Conservation (phyloP, 1,140 invertebrate species). For the Leptinotarsa lineolata region DNA sequence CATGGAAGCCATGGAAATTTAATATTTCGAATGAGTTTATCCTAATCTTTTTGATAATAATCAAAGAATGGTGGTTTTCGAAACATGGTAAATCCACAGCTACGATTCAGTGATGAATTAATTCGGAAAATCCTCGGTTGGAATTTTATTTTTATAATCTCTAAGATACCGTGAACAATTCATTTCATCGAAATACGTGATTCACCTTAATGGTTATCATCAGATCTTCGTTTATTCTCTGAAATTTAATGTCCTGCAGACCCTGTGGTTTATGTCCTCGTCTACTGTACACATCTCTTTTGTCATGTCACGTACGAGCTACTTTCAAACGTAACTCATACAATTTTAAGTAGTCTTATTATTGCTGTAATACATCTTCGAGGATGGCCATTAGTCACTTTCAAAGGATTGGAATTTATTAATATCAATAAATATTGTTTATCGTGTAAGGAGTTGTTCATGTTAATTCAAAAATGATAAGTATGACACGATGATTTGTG, state of each 20-base stretch:
- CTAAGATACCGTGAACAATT: no score
- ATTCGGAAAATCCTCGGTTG: no score
- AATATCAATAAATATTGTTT: slow-evolving; percentile 25
- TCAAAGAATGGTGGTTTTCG: no score
- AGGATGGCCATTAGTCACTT: slow-evolving; percentile 24
- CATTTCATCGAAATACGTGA: no score
- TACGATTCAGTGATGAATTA: no score
- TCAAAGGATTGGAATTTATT: slow-evolving; percentile 24
- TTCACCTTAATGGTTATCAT: slow-evolving; percentile 1
- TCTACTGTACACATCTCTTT: slow-evolving; percentile 7
- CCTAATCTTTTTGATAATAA: no score
- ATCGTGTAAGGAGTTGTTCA: slow-evolving; percentile 17
- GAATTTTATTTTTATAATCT: no score
- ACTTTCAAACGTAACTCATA: not conserved
- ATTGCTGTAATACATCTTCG: slow-evolving; percentile 12
- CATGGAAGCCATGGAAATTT: no score
- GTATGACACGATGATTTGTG: slow-evolving; percentile 12
- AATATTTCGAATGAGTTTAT: no score
- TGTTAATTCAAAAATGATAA: slow-evolving; percentile 17
- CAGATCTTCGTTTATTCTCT: not conserved
- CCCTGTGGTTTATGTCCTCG: slow-evolving; percentile 2
- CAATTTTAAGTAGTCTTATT: slow-evolving; percentile 15
- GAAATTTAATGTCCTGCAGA: not conserved
- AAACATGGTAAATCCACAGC: no score
- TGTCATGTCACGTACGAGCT: slow-evolving; percentile 16